Base-by-base conservation (phyloP, 1,140 invertebrate species). In the Diorhabda sublineata region DNA sequence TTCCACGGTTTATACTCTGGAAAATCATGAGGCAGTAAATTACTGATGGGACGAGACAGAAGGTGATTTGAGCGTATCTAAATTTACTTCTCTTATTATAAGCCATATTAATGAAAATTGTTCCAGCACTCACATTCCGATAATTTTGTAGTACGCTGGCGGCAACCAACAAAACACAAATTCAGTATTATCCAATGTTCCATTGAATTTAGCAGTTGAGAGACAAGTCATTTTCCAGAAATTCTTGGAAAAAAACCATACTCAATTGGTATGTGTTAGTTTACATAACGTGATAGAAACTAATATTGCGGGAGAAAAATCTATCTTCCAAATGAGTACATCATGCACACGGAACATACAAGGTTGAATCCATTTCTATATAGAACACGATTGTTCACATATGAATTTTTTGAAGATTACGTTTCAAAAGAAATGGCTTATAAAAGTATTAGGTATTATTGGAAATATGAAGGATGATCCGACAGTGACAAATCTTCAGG, bases 1-100 rank as follows among this genome's bases (percentile, higher is more conserved):
- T 44, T 63, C 45, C 61, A 45, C 61, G 7, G 9, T 45, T 3
- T 45, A 63, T 63, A 63, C 44, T 43, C 5, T 66, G 8, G 11
- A 41, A 63, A 61, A 11, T 42, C 41, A 66, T 60, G 44, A 45
- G 59, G 42, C 6, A 44, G 8, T 5, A 45, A 56, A 44, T 59
- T 64, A 62, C 61, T 61, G 58, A 9, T 59, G 57, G 63, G n/a
- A 57, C 11, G 52, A 62, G 47, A 52, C 5, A 45, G 41, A 69
- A 57, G 66, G 59, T 9, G 44, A 45, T 45, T 11, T 63, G 8
- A 45, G 43, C 45, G 42, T 45, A 1, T 63, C 45, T 1, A n/a
- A 5, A 5, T 45, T 57, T 58, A 66, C 8, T 9, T 52, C 45
- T 9, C 5, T 52, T 9, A 52, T 52, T 52, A 52, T 52, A 52